Evolutionary conservation across 35 echinoderm and acorn worm species (phyloP), one percentile per base, ranked within the genome.

Genomic region (Hemicentrotus pulcherrimus): DNA sequence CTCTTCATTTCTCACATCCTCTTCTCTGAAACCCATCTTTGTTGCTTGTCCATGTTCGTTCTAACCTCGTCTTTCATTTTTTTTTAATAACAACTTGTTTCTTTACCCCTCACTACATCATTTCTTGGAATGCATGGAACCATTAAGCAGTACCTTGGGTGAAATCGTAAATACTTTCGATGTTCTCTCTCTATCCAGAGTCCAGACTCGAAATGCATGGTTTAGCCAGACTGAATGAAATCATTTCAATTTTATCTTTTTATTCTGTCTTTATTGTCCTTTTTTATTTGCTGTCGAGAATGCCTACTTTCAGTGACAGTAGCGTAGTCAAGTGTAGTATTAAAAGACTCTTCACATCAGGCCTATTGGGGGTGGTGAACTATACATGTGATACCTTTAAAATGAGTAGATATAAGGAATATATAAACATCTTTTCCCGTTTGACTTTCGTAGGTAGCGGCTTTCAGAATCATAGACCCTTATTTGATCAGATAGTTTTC

Each of bases 51-150:
- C 65, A 78, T 78, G 65, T 78, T 55, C n/a, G n/a, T 55, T 78
- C 65, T 78, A 78, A 78, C 65, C 65, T 78, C 8, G 24, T 78
- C 24, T 78, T 78, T 78, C 65, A 78, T 78, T 45, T 90, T 90
- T 47, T 15, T 35, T 11, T 46, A 90, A 90, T 90, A 33, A 90
- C 32, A 30, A 45, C 88, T 32, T 90, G 32, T 90, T 47, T 90
- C 46, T 90, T 90, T 90, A 90, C 88, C 32, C 65, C 46, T 32
- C 33, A 90, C 32, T 33, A 47, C 88, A 33, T 90, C 88, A 78
- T 90, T 47, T 90, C 88, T 90, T 47, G 88, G 88, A 90, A 90
- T 90, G 88, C 88, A 90, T 90, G 88, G 88, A 30, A 90, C 46
- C 88, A 45, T 41, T 90, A 90, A 90, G 46, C 88, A 90, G 88